Percentiles rank a stretch among this genome's conserved stretches.
These are phyloP conservation scores for Lycophotia porphyrea DNA, from an alignment of 2,888 invertebrate species.

Conservation along the genomic window DNA sequence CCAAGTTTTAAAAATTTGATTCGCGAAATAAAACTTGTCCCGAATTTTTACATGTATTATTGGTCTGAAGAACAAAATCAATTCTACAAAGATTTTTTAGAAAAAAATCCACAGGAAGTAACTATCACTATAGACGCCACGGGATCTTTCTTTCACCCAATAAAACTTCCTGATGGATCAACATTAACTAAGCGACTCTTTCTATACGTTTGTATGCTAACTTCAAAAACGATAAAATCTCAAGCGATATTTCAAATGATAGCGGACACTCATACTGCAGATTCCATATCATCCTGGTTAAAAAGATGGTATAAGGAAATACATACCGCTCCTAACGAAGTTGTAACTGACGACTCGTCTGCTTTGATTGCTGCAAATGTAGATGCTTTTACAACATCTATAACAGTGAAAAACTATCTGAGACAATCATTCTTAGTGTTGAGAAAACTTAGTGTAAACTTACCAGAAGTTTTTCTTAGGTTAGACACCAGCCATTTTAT, in stretches of 20 bases:
- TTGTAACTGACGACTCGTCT: constrained; percentile 43
- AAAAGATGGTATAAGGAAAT: constrained; percentile 39
- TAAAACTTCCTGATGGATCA: constrained; percentile 41
- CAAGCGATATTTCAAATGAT: constrained; percentile 40
- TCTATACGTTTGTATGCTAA: constrained; percentile 34
- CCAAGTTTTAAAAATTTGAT: constrained; percentile 31
- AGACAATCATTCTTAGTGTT: constrained; percentile 40
- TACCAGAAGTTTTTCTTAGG: constrained; percentile 34
- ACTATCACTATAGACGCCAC: constrained; percentile 41
- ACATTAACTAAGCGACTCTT: constrained; percentile 35
- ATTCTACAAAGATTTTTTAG: constrained; percentile 28
- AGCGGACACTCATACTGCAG: constrained; percentile 36
- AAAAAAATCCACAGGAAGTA: constrained; percentile 33
- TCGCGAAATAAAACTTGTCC: constrained; percentile 25
- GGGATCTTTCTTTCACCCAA: constrained; percentile 36
- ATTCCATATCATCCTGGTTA: constrained; percentile 45
- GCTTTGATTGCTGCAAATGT: constrained; percentile 40
- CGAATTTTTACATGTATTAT: constrained; percentile 29
- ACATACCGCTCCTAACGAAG: constrained; percentile 37
- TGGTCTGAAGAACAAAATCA: constrained; percentile 36
- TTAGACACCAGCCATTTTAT: no score
- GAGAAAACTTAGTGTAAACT: constrained; percentile 35
- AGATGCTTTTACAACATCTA: constrained; percentile 35
- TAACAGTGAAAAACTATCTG: constrained; percentile 35
- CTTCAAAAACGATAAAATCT: constrained; percentile 35